These are phyloP conservation scores for Conomelus anceps DNA, from an alignment of 2,888 invertebrate genomes.

Conservation along the genomic window DNA sequence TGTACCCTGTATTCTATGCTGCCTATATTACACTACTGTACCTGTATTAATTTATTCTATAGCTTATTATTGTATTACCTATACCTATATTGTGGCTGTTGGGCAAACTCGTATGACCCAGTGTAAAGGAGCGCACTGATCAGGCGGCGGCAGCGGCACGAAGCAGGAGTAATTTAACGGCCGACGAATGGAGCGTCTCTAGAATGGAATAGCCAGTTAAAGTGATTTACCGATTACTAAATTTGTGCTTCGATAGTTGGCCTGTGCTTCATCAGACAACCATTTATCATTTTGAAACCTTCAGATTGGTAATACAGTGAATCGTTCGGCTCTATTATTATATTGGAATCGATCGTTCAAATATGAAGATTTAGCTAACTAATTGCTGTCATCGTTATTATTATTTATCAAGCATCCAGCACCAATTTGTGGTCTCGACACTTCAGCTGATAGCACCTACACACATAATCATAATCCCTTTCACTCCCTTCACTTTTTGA, in stretches of 20 bases:
- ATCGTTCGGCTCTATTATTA: background rate
- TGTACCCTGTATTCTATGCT: background rate
- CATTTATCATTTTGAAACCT: background rate
- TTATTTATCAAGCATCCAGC: background rate
- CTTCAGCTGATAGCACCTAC: background rate
- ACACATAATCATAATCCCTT: background rate
- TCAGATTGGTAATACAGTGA: background rate
- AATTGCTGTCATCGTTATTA: background rate
- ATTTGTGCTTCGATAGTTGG: background rate
- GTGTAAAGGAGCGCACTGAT: no score
- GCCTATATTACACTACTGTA: background rate
- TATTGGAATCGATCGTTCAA: background rate
- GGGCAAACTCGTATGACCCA: background rate
- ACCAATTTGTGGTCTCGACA: background rate
- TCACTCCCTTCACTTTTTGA: no score
- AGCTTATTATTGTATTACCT: background rate
- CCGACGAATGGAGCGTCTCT: background rate
- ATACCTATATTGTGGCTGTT: background rate
- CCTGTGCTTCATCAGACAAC: background rate
- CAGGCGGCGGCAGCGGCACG: background rate
- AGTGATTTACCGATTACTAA: background rate
- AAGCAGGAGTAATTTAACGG: background rate
- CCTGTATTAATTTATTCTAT: background rate
- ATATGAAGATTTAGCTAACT: background rate
- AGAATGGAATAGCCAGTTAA: background rate